Conservation (phyloP, 2,113 vertebrate species). For the Pterocles burchelli region DNA sequence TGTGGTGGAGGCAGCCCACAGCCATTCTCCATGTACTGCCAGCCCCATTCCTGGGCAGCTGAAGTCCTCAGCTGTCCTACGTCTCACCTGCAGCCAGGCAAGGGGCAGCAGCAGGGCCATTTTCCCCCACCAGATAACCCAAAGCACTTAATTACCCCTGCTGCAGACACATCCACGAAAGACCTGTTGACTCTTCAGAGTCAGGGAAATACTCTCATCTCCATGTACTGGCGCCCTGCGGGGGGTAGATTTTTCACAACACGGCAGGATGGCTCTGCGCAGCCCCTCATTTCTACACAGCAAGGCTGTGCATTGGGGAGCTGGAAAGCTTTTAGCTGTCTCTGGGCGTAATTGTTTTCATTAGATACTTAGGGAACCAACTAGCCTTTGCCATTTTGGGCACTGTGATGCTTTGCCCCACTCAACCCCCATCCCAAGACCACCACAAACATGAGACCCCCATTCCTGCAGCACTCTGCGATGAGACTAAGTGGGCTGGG, state of each 20-base stretch:
- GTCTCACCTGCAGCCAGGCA: not conserved
- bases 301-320: not conserved
- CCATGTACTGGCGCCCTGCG: accelerated
- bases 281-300: not conserved
- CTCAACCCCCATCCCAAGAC: accelerated
- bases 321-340: not conserved
- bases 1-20: accelerated
- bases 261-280: too few species aligned
- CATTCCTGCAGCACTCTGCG: accelerated
- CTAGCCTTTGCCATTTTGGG: not conserved
- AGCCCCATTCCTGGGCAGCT: not conserved
- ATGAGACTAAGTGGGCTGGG: not conserved
- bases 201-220: not conserved
- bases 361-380: not conserved
- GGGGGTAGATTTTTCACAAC: not conserved
- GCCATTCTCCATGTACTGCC: not conserved
- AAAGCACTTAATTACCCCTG: not conserved
- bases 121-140: accelerated
- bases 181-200: not conserved
- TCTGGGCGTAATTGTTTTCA: accelerated
- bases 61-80: not conserved
- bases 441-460: not conserved
- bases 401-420: not conserved
- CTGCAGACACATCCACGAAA: not conserved
- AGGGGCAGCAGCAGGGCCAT: not conserved